Conservation (phyloP, 2,113 vertebrate species). For the Gadus chalcogrammus region DNA sequence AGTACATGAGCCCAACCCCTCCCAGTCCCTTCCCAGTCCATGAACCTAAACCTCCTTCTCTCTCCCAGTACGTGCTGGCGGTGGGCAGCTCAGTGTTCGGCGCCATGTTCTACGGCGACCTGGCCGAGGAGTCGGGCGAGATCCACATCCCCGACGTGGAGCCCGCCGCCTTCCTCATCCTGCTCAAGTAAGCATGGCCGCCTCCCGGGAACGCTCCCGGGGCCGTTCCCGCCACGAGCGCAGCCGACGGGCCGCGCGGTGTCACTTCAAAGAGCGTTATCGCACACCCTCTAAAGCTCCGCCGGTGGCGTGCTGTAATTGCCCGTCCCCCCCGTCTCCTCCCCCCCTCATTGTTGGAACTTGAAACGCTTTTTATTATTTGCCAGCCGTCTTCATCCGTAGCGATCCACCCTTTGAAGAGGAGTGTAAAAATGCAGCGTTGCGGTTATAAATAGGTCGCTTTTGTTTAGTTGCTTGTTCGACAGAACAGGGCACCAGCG, state of each 20-base stretch:
- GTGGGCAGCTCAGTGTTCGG: slow-evolving; percentile 98
- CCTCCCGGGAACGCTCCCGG: slow-evolving; percentile 16
- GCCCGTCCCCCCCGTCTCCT: slow-evolving; percentile 9
- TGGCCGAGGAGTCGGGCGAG: slow-evolving; percentile 91
- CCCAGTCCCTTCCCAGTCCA: too few species aligned
- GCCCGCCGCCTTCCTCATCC: slow-evolving; percentile 92
- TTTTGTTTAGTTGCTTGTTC: slow-evolving; percentile 21
- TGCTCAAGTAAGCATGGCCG: slow-evolving; percentile 88
- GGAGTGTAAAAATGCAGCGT: slow-evolving; percentile 25
- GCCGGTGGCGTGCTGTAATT: slow-evolving; percentile 43
- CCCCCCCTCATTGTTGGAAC: slow-evolving; percentile 43
- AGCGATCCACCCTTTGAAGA: slow-evolving; percentile 22
- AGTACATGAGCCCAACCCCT: too few species aligned
- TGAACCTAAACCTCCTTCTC: neutral
- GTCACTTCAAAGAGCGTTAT: slow-evolving; percentile 59
- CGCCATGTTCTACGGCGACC: slow-evolving; percentile 98
- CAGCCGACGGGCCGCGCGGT: slow-evolving; percentile 39
- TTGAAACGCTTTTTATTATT: slow-evolving; percentile 7
- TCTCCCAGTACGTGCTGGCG: slow-evolving; percentile 89
- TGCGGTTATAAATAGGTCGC: slow-evolving; percentile 50
- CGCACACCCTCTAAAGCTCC: slow-evolving; percentile 46
- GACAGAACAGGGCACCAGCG: neutral
- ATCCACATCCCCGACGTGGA: slow-evolving; percentile 98
- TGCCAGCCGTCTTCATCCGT: neutral
- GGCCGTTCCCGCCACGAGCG: too few species aligned